phyloP scores from a whole-genome alignment of 2,113 vertebrate genomes.

The Haliaeetus leucogaster region DNA sequence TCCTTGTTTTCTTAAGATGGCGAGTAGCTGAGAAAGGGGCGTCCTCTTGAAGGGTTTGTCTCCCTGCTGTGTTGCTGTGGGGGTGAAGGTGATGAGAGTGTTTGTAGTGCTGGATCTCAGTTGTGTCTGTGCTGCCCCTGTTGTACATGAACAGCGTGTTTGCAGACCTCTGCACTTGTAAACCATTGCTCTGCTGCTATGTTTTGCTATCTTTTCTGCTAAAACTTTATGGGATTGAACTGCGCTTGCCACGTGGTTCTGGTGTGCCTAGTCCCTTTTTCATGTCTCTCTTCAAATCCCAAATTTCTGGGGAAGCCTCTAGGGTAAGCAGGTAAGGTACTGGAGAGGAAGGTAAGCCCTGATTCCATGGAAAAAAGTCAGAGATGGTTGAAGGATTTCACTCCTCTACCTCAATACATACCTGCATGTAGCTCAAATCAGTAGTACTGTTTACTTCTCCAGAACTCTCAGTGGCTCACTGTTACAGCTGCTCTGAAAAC shows the following conservation, averaged over 20 bases:
- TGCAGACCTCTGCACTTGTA: neutral
- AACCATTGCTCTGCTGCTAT: neutral
- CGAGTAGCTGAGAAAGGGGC: rapidly evolving
- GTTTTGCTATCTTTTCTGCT: neutral
- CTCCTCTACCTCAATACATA: neutral
- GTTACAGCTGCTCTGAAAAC: neutral
- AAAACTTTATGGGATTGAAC: neutral
- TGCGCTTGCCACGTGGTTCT: neutral
- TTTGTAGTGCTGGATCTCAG: neutral
- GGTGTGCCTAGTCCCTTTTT: neutral
- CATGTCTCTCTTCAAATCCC: neutral
- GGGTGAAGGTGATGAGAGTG: neutral
- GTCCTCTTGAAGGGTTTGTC: neutral
- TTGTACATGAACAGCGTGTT: neutral
- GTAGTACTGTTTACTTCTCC: neutral
- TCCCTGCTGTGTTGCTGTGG: neutral
- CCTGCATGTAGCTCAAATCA: neutral
- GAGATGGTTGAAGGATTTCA: neutral
- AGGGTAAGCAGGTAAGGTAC: neutral
- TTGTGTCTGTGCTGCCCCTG: neutral
- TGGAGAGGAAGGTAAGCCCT: neutral
- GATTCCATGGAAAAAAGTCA: neutral
- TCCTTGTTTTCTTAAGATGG: neutral
- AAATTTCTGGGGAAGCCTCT: neutral
- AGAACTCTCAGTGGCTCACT: neutral